These are phyloP conservation scores for Trissolcus brochymenae DNA, from an alignment of 2,888 invertebrate genomes.

Conservation along the genomic window DNA sequence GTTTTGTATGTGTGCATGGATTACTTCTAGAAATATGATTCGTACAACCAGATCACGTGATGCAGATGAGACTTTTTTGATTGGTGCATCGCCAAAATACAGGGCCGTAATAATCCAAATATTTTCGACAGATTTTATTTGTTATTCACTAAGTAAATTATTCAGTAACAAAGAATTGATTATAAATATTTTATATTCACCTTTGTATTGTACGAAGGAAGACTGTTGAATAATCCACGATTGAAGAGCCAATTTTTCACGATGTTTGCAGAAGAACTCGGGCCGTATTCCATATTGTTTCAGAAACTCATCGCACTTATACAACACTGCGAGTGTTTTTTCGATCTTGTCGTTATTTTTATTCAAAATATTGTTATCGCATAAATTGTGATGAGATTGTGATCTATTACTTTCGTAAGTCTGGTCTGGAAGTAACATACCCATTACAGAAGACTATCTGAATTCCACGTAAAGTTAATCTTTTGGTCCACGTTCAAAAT, in stretches of 20 bases:
- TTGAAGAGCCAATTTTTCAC: slow-evolving; percentile 76
- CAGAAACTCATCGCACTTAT: slow-evolving; percentile 81
- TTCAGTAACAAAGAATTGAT: too few species aligned
- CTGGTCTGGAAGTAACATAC: slow-evolving; percentile 87
- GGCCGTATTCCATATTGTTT: slow-evolving; percentile 83
- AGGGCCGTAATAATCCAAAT: too few species aligned
- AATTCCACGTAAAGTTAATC: slow-evolving; percentile 30
- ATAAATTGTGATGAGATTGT: slow-evolving; percentile 63
- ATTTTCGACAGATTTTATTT: too few species aligned
- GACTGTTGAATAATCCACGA: slow-evolving; percentile 68
- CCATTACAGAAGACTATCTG: slow-evolving; percentile 64
- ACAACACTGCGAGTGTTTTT: slow-evolving; percentile 76
- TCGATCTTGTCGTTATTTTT: slow-evolving; percentile 69
- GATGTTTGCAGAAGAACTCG: slow-evolving; percentile 87
- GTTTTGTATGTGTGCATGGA: too few species aligned
- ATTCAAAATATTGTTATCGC: slow-evolving; percentile 61
- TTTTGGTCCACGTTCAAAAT: slow-evolving; percentile 47
- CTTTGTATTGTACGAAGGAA: too few species aligned
- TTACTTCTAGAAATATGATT: too few species aligned
- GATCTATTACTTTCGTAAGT: slow-evolving; percentile 82
- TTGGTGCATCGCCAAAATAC: too few species aligned
- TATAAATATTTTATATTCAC: too few species aligned
- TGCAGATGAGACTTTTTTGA: too few species aligned
- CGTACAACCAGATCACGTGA: too few species aligned
- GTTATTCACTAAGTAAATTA: too few species aligned